phyloP scores from a whole-genome alignment of 2,113 vertebrate species.

The Ageneiosus marmoratus region DNA sequence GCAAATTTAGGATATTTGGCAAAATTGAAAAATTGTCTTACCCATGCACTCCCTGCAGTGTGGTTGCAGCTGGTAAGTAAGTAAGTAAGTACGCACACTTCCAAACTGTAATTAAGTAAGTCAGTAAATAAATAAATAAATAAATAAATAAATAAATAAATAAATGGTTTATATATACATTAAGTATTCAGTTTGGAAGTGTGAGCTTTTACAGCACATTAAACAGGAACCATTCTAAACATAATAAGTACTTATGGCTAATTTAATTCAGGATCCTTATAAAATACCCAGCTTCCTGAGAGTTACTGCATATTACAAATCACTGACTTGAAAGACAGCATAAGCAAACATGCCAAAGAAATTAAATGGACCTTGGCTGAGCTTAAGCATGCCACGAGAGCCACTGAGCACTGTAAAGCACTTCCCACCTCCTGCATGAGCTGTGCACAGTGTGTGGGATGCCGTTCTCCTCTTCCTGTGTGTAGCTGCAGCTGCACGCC shows the following conservation, averaged over 20 bases:
- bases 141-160: neutral
- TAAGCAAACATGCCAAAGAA: conserved; percentile 41
- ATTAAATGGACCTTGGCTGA: conserved; percentile 38
- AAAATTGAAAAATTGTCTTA: neutral
- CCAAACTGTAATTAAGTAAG: no score
- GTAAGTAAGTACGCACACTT: no score
- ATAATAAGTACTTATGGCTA: neutral
- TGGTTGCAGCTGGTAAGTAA: neutral
- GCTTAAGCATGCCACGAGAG: conserved; percentile 27
- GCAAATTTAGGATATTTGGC: no score
- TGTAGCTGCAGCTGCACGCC: conserved; percentile 50
- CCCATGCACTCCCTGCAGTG: neutral
- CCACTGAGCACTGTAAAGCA: conserved; percentile 14
- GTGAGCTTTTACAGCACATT: neutral
- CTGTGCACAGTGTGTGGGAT: conserved; percentile 36
- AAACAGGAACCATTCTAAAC: neutral
- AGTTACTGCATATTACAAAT: conserved; percentile 21
- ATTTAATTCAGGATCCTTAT: conserved; percentile 33
- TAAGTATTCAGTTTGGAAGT: neutral
- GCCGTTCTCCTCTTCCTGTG: conserved; percentile 44
- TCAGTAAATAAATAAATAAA: neutral
- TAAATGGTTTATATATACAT: neutral
- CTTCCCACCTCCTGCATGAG: conserved; percentile 27
- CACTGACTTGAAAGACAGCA: conserved; percentile 8
- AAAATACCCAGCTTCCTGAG: conserved; percentile 14